Conservation (phyloP, 2,888 invertebrate species). For the Hyposoter dolosus region DNA sequence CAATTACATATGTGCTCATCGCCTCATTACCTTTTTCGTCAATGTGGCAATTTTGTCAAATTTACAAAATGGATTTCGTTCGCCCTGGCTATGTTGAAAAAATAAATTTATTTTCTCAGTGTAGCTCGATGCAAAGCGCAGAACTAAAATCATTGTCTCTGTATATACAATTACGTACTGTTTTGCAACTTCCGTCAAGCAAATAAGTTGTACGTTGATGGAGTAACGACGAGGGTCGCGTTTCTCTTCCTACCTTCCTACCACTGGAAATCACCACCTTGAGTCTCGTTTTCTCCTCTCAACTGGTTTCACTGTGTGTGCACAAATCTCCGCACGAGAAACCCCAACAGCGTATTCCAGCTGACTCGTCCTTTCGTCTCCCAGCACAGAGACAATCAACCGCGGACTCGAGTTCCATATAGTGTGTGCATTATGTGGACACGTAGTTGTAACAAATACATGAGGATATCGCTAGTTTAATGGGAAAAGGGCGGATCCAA, state of each 20-base stretch:
- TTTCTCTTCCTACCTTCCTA: constrained; percentile 10
- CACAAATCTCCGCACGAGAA: constrained; percentile 27
- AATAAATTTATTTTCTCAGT: no score
- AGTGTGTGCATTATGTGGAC: not conserved
- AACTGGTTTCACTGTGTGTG: constrained; percentile 8
- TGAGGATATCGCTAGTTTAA: not conserved
- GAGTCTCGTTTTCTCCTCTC: constrained; percentile 17
- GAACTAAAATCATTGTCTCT: not conserved
- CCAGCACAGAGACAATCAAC: constrained; percentile 1
- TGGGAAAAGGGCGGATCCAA: not conserved
- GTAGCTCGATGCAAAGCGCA: constrained; percentile 18
- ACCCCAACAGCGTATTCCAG: constrained; percentile 23
- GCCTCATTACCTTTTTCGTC: no score
- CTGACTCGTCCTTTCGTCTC: constrained; percentile 20
- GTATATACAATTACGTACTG: no score
- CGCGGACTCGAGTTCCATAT: not conserved
- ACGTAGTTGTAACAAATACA: not conserved
- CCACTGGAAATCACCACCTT: constrained; percentile 36
- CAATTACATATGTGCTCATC: no score
- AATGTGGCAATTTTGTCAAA: no score
- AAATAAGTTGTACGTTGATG: constrained; percentile 16
- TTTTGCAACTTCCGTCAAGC: not conserved
- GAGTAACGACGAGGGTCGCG: not conserved
- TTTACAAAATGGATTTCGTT: no score
- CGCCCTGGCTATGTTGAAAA: no score